Conservation (phyloP, 2,888 invertebrate genomes). For the Pseudolycoriella hygida region DNA sequence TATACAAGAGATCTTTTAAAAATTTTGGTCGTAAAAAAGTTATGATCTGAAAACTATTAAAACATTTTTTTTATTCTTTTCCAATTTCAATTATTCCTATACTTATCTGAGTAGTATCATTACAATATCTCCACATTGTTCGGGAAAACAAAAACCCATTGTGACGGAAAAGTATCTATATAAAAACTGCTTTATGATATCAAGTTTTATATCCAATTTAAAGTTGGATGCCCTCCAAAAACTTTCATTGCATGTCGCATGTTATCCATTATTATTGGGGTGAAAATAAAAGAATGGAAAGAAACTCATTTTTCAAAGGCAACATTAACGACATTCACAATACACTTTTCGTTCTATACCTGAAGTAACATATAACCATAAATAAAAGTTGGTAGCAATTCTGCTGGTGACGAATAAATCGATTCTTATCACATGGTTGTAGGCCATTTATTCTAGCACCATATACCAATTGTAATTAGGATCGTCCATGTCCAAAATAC, state of each 20-base stretch:
- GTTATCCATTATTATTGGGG: not conserved
- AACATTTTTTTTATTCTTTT: too few species aligned
- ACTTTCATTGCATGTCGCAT: not conserved
- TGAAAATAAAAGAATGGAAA: not conserved
- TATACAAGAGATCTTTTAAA: too few species aligned
- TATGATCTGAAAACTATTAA: too few species aligned
- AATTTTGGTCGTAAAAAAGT: too few species aligned
- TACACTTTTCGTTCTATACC: too few species aligned
- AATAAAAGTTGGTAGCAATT: not conserved
- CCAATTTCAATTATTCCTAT: too few species aligned
- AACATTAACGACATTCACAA: not conserved
- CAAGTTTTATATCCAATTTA: not conserved
- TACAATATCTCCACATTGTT: too few species aligned
- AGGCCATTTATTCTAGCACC: not conserved
- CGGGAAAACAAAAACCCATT: too few species aligned
- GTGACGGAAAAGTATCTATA: too few species aligned
- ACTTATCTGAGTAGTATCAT: too few species aligned
- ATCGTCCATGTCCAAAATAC: not conserved
- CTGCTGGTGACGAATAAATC: not conserved
- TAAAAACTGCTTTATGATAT: too few species aligned
- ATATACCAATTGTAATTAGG: not conserved
- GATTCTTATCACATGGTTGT: slow-evolving; percentile 1
- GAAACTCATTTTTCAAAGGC: not conserved
- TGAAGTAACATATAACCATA: not conserved
- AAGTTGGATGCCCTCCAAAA: slow-evolving; percentile 1